Base-by-base conservation (phyloP, 2,113 vertebrate species). In the Grammomys dolichurus region DNA sequence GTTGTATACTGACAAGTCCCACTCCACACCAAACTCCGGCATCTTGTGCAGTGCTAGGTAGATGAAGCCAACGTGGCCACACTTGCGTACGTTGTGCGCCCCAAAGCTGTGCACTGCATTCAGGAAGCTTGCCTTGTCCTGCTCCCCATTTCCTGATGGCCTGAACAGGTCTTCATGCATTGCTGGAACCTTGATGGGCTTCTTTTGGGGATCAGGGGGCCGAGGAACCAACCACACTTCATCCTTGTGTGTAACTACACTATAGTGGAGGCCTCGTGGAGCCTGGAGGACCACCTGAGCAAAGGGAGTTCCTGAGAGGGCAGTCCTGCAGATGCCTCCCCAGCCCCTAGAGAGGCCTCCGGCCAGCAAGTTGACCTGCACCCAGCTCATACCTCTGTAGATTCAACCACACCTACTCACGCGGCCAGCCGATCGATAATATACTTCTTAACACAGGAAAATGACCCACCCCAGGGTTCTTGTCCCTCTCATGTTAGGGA, bases 21-120 rank as follows among this genome's bases (percentile, higher is more conserved):
- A 96, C 97, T 99, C 98, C 17, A 99, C 99, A 0, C 99, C 99
- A 0, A 98, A 99, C 80, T 99, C 98, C 0, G 97, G 98, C 99
- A 99, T 99, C 98, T 99, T 99, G 95, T 97, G 98, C 93, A 99
- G 97, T 7, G 99, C 99, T 0, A 99, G 98, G 43, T 99, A 99
- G 95, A 99, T 99, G 58, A 99, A 99, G 97, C 99, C 99, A 46
- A 99, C 98, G 0, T 99, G 99, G 7, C 99, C 99, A 0, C 99
- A 98, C 19, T 98, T 98, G 4, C 98, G 98, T 28, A 99, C 94
- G 22, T 98, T 99, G 16, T 63, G 95, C 91, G 98, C 97, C 54
- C 40, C 96, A 73, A 99, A 99, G 48, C 97, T 70, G 0, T 98
- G 98, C 72, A 99, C 84, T 0, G 98, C 99, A 28, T 87, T 96